These are phyloP conservation scores for Smutsia temminckii DNA, from an alignment of 2,797 vertebrate species.

Conservation along the genomic window DNA sequence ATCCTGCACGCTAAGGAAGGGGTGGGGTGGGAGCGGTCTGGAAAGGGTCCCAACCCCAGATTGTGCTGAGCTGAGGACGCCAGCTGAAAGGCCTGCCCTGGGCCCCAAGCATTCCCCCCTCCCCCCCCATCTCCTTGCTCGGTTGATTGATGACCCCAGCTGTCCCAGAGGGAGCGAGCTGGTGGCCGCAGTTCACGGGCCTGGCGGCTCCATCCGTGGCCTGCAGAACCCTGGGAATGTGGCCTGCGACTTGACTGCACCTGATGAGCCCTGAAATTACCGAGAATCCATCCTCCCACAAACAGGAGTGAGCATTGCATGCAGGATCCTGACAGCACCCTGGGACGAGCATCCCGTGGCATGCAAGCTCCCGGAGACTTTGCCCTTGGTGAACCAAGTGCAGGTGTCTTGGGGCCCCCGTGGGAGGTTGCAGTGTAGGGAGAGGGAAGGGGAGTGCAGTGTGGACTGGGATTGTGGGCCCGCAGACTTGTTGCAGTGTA, in stretches of 20 bases:
- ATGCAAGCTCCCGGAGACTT: background rate
- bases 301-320: background rate
- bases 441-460: background rate
- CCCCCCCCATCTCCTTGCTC: slow-evolving; percentile 42
- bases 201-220: slow-evolving; percentile 53
- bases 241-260: background rate
- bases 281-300: slow-evolving; percentile 43
- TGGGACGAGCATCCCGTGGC: background rate
- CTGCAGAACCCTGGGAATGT: slow-evolving; percentile 32
- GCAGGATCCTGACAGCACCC: background rate
- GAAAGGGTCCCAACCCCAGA: background rate
- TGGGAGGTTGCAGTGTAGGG: background rate
- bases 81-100: slow-evolving; percentile 36
- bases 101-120: slow-evolving; percentile 48
- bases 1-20: slow-evolving; percentile 52
- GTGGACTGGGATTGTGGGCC: background rate
- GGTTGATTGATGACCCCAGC: slow-evolving; percentile 78
- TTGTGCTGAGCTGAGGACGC: background rate
- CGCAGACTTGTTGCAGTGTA: background rate
- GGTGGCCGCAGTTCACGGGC: slow-evolving; percentile 45
- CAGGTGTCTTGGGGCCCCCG: background rate
- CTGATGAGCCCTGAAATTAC: background rate
- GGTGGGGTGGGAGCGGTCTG: slow-evolving; percentile 52
- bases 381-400: slow-evolving; percentile 8
- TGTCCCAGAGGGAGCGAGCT: slow-evolving; percentile 59